Percentiles rank a stretch among this genome's conserved stretches.
phyloP scores from a whole-genome alignment of 2,888 invertebrate species.

The Rotaria macrura region DNA sequence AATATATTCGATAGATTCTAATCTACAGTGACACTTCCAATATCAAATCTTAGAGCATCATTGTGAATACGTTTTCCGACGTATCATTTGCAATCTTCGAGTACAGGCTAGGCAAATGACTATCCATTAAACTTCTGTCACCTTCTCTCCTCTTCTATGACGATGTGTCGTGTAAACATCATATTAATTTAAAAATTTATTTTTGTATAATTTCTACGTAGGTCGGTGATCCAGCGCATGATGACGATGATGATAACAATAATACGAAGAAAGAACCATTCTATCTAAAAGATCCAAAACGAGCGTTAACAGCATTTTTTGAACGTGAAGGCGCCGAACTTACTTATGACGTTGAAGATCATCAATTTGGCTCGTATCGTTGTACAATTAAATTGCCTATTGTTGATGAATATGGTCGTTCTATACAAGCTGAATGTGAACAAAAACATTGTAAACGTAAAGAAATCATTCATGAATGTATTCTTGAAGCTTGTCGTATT shows the following conservation, averaged over 20 bases:
- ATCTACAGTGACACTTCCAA: too few relatives aligned
- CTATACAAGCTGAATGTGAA: slow-evolving; percentile 70
- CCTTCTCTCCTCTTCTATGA: too few relatives aligned
- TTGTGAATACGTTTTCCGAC: too few relatives aligned
- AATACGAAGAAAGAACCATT: slow-evolving; percentile 63
- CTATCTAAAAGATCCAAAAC: slow-evolving; percentile 85
- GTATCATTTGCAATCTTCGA: too few relatives aligned
- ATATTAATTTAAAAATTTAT: not conserved
- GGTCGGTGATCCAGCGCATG: slow-evolving; percentile 21
- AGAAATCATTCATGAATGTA: slow-evolving; percentile 81
- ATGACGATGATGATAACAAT: slow-evolving; percentile 31
- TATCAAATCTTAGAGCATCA: too few relatives aligned
- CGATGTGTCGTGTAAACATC: too few relatives aligned
- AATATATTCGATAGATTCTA: too few relatives aligned
- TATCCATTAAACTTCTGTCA: too few relatives aligned
- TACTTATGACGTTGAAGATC: slow-evolving; percentile 74
- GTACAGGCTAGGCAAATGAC: too few relatives aligned
- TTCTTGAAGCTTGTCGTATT: slow-evolving; percentile 81
- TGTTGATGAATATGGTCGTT: slow-evolving; percentile 65
- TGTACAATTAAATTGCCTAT: slow-evolving; percentile 73
- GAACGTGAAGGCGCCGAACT: slow-evolving; percentile 74
- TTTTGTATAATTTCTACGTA: not conserved
- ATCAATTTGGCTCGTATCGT: slow-evolving; percentile 66
- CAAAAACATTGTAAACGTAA: slow-evolving; percentile 62
- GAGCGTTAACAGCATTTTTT: slow-evolving; percentile 80